Evolutionary conservation across 1,140 invertebrate species (phyloP).

Genomic region (Cydia splendana): DNA sequence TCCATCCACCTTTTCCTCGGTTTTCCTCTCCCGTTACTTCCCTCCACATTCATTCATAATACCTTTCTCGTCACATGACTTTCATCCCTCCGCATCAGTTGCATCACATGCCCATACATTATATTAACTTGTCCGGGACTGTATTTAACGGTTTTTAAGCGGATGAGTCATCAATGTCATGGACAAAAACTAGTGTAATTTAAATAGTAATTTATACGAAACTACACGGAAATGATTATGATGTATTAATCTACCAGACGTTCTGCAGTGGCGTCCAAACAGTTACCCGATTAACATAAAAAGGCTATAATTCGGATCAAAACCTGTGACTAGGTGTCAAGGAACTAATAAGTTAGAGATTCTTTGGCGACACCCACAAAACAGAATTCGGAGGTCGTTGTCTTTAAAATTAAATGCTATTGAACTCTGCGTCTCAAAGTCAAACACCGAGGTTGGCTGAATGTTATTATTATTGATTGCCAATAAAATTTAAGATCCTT

Average conservation of each 20-base stretch:
- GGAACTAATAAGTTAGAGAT: slow-evolving; percentile 11
- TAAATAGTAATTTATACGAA: slow-evolving; percentile 4
- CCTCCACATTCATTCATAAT: too few relatives aligned
- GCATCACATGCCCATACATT: too few relatives aligned
- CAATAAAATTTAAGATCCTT: slow-evolving; percentile 20
- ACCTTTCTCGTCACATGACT: too few relatives aligned
- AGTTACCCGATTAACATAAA: slow-evolving; percentile 26
- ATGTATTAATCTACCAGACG: slow-evolving; percentile 3
- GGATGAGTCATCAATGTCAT: background rate
- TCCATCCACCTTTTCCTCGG: too few relatives aligned
- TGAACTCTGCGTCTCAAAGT: slow-evolving; percentile 30
- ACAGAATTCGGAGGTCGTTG: slow-evolving; percentile 23
- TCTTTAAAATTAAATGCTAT: slow-evolving; percentile 19
- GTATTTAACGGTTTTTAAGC: background rate
- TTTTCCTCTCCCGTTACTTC: too few relatives aligned
- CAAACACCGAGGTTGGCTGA: slow-evolving; percentile 19
- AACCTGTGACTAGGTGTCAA: slow-evolving; percentile 22
- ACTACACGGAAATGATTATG: slow-evolving; percentile 2
- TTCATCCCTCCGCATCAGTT: too few relatives aligned
- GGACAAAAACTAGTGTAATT: background rate
- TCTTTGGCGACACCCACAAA: slow-evolving; percentile 27
- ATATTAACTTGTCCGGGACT: too few relatives aligned
- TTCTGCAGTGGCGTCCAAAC: background rate
- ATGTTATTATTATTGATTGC: slow-evolving; percentile 28
- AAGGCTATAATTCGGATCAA: slow-evolving; percentile 18